phyloP scores from a whole-genome alignment of 2,113 vertebrate genomes.

The Boleophthalmus pectinirostris region DNA sequence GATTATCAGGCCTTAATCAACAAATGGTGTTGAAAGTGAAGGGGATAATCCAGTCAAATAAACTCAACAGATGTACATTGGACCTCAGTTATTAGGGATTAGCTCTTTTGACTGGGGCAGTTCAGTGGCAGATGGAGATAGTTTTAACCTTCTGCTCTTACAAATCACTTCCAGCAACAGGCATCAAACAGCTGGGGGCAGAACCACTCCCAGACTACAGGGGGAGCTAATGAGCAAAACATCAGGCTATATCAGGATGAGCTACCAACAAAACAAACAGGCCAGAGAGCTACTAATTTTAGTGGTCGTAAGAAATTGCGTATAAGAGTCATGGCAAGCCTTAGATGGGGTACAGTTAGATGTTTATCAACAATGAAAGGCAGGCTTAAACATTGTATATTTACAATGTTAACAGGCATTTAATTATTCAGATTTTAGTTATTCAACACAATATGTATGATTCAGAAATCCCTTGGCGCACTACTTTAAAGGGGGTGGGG shows the following conservation, averaged over 20 bases:
- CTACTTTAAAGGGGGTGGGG: no score
- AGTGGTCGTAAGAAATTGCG: no score
- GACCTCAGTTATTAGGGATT: slow-evolving; percentile 11
- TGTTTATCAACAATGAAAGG: no score
- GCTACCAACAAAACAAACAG: no score
- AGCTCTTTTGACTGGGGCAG: slow-evolving; percentile 24
- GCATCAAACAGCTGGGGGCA: slow-evolving; percentile 4
- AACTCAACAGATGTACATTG: slow-evolving; percentile 2
- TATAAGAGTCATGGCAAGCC: no score
- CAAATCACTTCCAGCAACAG: slow-evolving; percentile 22
- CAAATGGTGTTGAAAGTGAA: slow-evolving; percentile 8
- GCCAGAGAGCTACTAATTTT: no score
- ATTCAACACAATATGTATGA: no score
- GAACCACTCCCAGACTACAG: slow-evolving; percentile 29
- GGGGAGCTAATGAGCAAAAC: slow-evolving; percentile 36
- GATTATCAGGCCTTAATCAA: slow-evolving; percentile 20
- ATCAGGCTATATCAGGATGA: background rate
- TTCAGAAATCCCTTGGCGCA: no score
- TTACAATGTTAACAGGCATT: no score
- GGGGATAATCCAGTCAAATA: slow-evolving; percentile 19
- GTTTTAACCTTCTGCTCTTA: slow-evolving; percentile 27
- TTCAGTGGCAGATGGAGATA: slow-evolving; percentile 38
- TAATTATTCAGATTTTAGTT: no score
- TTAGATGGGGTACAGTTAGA: no score
- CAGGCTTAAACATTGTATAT: no score